phyloP scores from a whole-genome alignment of 2,113 vertebrate genomes.

The Hemiscyllium ocellatum region DNA sequence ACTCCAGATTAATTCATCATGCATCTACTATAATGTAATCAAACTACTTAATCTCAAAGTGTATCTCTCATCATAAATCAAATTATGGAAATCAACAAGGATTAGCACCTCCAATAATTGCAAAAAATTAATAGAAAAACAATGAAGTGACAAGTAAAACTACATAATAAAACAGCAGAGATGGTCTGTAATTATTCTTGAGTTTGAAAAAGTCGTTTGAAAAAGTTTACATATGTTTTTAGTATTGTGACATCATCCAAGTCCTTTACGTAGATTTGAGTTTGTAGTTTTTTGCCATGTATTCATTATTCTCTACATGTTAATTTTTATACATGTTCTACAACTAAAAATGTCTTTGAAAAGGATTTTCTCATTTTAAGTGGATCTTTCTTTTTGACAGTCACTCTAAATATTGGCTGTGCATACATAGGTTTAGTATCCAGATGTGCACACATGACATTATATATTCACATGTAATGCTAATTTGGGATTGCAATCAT shows the following conservation, averaged over 20 bases:
- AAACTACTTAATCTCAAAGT: not conserved
- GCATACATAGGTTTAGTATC: not conserved
- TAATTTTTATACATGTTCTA: not conserved
- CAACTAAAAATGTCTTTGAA: not conserved
- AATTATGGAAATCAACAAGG: not conserved
- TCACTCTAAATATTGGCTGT: not conserved
- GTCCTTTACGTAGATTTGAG: not conserved
- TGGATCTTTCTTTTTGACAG: not conserved
- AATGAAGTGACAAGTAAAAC: not conserved
- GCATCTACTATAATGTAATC: not conserved
- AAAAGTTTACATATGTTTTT: not conserved
- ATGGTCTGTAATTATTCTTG: not conserved
- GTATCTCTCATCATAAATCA: not conserved
- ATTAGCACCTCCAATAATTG: not conserved
- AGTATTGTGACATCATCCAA: not conserved
- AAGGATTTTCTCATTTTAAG: not conserved
- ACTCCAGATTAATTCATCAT: not conserved
- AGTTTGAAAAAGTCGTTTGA: not conserved
- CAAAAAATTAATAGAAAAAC: not conserved
- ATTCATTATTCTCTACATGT: constrained; percentile 21
- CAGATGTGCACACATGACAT: not conserved
- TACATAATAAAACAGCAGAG: not conserved
- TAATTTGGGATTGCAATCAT: not conserved
- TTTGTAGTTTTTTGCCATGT: not conserved
- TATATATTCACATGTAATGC: not conserved